Conservation (phyloP, 1,140 invertebrate species). For the Leptopilina boulardi region DNA sequence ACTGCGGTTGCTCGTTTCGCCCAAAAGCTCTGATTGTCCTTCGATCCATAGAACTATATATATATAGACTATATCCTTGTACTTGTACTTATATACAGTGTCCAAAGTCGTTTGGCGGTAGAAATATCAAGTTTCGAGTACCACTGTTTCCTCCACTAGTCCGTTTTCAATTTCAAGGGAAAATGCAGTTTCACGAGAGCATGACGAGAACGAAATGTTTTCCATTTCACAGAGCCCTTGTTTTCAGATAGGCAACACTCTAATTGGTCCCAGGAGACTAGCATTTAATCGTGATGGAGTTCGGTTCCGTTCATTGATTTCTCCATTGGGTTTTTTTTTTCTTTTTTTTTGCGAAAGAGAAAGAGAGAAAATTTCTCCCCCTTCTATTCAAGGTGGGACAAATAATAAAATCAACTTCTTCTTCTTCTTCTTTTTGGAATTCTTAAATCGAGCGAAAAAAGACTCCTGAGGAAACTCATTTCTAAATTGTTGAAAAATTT, state of each 20-base stretch:
- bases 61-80: no score
- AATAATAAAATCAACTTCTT: neutral
- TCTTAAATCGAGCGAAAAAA: neutral
- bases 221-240: slow-evolving; percentile 15
- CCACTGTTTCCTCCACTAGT: neutral
- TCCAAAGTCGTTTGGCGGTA: slow-evolving; percentile 19
- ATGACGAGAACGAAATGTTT: slow-evolving; percentile 29
- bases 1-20: slow-evolving; percentile 22
- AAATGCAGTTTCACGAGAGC: slow-evolving; percentile 14
- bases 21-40: slow-evolving; percentile 27
- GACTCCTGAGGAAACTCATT: no score
- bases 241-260: slow-evolving; percentile 25
- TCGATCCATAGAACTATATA: no score
- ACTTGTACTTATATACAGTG: slow-evolving; percentile 14
- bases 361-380: no score
- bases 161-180: slow-evolving; percentile 27
- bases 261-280: slow-evolving; percentile 23
- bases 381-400: neutral
- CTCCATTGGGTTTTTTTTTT: slow-evolving; percentile 10
- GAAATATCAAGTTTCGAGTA: slow-evolving; percentile 18
- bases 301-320: slow-evolving; percentile 30
- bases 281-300: slow-evolving; percentile 29
- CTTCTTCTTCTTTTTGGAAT: neutral
- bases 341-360: no score
- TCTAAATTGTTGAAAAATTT: no score